These are phyloP conservation scores for Saturnia pavonia DNA, from an alignment of 2,888 invertebrate species.

Conservation along the genomic window DNA sequence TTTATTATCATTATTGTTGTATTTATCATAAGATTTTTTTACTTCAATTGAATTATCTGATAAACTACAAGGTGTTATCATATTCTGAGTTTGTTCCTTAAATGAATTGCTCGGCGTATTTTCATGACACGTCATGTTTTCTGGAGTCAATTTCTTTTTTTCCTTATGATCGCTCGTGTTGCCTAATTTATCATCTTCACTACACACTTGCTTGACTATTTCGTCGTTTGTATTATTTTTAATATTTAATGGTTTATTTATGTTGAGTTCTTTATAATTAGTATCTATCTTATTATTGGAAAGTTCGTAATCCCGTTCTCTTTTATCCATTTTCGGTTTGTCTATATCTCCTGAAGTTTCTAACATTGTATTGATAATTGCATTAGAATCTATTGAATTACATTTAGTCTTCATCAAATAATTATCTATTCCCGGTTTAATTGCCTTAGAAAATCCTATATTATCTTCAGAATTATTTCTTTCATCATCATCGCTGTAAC, in stretches of 20 bases:
- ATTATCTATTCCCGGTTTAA: conserved; percentile 56
- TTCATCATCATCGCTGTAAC: conserved; percentile 41
- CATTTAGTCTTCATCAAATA: conserved; percentile 48
- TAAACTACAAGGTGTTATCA: not conserved
- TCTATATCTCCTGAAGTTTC: conserved; percentile 22
- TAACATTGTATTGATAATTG: conserved; percentile 33
- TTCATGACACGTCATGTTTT: not conserved
- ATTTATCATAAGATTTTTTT: too few relatives aligned
- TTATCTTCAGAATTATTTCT: conserved; percentile 26
- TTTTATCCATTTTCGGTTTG: not conserved
- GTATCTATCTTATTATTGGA: not conserved
- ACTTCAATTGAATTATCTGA: not conserved
- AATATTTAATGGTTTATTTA: too few relatives aligned
- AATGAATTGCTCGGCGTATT: not conserved
- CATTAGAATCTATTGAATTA: conserved; percentile 28
- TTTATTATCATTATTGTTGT: not conserved
- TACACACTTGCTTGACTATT: not conserved
- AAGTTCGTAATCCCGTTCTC: not conserved
- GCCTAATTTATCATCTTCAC: not conserved
- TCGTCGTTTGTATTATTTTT: not conserved
- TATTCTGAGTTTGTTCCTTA: not conserved
- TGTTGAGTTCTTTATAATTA: not conserved
- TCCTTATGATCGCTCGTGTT: not conserved
- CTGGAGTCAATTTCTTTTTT: not conserved
- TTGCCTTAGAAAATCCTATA: conserved; percentile 55